Evolutionary conservation across 2,888 invertebrate species (phyloP).

Genomic region (Philhelius pedissequus): DNA sequence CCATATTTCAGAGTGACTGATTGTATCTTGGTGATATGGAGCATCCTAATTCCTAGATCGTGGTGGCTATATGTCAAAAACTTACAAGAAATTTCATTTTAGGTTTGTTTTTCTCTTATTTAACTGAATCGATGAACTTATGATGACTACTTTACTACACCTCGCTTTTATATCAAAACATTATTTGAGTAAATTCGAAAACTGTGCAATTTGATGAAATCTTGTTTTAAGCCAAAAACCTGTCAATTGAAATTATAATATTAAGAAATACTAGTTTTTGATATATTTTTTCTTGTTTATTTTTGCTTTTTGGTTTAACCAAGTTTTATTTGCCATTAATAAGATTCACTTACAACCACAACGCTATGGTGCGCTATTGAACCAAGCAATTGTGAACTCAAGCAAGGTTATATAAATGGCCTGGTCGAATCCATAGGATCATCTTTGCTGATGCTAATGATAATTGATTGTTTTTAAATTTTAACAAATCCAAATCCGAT

Average conservation of each 20-base stretch:
- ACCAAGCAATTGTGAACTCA: neutral
- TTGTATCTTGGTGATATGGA: neutral
- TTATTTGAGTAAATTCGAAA: slow-evolving; percentile 6
- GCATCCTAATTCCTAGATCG: neutral
- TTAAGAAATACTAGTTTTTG: slow-evolving; percentile 61
- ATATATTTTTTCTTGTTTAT: neutral
- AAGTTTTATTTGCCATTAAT: neutral
- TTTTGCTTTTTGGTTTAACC: neutral
- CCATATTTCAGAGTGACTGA: neutral
- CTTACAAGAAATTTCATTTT: slow-evolving; percentile 60
- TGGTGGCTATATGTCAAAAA: too few relatives aligned
- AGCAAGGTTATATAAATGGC: slow-evolving; percentile 9
- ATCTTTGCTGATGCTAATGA: neutral
- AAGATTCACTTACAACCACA: neutral
- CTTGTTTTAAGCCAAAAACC: slow-evolving; percentile 57
- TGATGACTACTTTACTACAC: slow-evolving; percentile 21
- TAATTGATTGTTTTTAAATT: neutral
- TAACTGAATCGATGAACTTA: slow-evolving; percentile 63
- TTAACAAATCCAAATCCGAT: neutral
- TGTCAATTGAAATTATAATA: slow-evolving; percentile 49
- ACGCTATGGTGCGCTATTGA: neutral
- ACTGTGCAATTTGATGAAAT: slow-evolving; percentile 3
- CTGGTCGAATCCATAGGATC: too few relatives aligned
- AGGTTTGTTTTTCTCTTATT: slow-evolving; percentile 48
- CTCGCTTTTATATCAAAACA: slow-evolving; percentile 56